phyloP scores from a whole-genome alignment of 2,113 vertebrate species.

The Colaptes auratus region DNA sequence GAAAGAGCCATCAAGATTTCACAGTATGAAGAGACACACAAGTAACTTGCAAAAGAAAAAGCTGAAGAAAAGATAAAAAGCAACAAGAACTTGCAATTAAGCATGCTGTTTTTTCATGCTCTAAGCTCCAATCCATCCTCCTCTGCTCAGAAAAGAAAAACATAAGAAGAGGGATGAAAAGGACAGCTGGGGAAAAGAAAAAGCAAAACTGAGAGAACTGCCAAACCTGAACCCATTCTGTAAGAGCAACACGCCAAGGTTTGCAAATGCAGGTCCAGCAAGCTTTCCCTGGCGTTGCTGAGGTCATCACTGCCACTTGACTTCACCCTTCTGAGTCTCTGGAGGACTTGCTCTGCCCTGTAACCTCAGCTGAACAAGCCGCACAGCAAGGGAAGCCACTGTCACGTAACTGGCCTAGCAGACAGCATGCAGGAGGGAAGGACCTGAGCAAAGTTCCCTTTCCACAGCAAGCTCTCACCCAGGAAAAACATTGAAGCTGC shows the following conservation, averaged over 20 bases:
- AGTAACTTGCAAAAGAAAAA: background rate
- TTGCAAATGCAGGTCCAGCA: background rate
- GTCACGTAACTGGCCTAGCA: background rate
- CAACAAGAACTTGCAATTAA: background rate
- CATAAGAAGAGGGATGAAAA: background rate
- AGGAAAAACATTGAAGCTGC: background rate
- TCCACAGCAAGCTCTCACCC: background rate
- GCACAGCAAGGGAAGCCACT: background rate
- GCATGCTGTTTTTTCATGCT: background rate
- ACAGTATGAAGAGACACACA: background rate
- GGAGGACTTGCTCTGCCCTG: background rate
- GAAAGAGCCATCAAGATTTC: background rate
- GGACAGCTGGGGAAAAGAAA: conserved; percentile 4
- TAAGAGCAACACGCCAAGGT: background rate
- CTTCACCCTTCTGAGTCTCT: background rate
- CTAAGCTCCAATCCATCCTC: background rate
- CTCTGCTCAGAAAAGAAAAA: background rate
- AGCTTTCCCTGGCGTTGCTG: background rate
- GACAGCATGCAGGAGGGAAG: background rate
- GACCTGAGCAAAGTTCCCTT: background rate
- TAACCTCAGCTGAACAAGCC: background rate
- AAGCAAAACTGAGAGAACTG: background rate
- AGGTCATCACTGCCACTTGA: background rate
- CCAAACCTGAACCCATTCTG: background rate
- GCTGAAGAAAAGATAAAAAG: background rate